Conservation (phyloP, 2,113 vertebrate species). For the Pogonocichla stellata region DNA sequence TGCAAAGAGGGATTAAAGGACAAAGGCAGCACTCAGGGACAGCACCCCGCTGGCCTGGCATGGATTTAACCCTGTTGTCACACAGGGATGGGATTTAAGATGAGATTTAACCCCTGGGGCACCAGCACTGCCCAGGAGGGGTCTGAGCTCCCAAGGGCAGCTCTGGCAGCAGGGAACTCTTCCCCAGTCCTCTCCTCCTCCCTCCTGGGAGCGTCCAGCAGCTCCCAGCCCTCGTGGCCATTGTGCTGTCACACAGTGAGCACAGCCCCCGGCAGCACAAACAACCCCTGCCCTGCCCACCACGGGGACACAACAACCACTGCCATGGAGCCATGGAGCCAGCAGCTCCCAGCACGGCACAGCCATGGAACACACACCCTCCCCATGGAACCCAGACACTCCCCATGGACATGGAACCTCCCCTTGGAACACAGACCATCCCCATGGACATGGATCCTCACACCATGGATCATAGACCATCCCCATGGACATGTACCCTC, state of each 20-base stretch:
- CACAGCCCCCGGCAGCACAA: not conserved
- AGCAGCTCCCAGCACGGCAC: not conserved
- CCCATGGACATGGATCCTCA: no score
- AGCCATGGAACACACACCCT: no score
- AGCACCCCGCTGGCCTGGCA: not conserved
- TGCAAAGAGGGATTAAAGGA: conserved; percentile 13
- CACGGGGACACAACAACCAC: fast-evolving
- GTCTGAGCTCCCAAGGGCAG: not conserved
- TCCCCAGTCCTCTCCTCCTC: not conserved
- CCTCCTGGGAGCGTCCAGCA: not conserved
- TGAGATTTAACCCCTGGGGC: not conserved
- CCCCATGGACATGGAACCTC: no score
- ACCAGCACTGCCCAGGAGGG: not conserved
- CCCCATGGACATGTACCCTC: no score
- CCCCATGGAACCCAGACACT: no score
- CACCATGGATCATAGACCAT: no score
- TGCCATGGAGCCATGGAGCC: not conserved
- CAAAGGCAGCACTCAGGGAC: not conserved
- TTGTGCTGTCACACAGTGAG: not conserved
- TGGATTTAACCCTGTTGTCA: not conserved
- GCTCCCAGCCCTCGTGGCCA: not conserved
- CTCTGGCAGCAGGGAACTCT: not conserved
- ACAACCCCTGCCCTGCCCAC: fast-evolving
- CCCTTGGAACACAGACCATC: not conserved
- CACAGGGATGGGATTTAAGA: not conserved